Evolutionary conservation across 2,888 invertebrate species (phyloP), one percentile per base, ranked within the genome.

Genomic region (Oxytorus armatus): DNA sequence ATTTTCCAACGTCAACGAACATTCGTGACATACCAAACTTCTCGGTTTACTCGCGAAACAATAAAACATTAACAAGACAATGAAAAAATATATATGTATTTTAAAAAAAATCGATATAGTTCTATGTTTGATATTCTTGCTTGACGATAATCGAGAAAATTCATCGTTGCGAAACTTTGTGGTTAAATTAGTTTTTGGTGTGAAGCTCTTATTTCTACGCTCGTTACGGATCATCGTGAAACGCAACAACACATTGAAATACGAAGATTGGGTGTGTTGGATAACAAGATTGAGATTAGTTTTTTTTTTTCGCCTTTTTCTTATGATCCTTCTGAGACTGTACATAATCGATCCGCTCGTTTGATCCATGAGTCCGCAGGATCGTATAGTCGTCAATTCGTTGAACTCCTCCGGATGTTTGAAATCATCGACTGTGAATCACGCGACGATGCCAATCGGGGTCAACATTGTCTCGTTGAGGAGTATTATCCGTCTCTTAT

Each of bases 131-230:
- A 72, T 77, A 69, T 79, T 55, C 21, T 75, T 79, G 72, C 75
- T 63, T 61, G 10, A 49, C 14, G 63, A 61, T 51, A 36, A 47
- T 47, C 42, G 39, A n/a, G 18, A 59, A 51, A 44, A 81, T 36
- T n/a, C 44, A 42, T 33, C 63, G 55, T 66, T 55, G 33, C 29
- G 23, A 61, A 73, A 49, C 53, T 39, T 66, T 66, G 61, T 68
- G 82, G 82, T 82, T 86, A 85, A 86, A 85, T 84, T 84, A 87
- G 77, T 87, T 86, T 89, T 88, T 89, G 87, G 89, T 84, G 80
- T 85, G 33, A 83, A 85, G 84, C 85, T 85, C 80, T 77, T 82
- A 83, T 79, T 75, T 78, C 80, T 76, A 76, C 53, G 73, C 77
- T 77, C 61, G 68, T 42, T 49, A 61, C 68, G 73, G n/a, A 77